Evolutionary conservation across 2,797 vertebrate species (phyloP).

Genomic region (Micropoecilia bifurca): DNA sequence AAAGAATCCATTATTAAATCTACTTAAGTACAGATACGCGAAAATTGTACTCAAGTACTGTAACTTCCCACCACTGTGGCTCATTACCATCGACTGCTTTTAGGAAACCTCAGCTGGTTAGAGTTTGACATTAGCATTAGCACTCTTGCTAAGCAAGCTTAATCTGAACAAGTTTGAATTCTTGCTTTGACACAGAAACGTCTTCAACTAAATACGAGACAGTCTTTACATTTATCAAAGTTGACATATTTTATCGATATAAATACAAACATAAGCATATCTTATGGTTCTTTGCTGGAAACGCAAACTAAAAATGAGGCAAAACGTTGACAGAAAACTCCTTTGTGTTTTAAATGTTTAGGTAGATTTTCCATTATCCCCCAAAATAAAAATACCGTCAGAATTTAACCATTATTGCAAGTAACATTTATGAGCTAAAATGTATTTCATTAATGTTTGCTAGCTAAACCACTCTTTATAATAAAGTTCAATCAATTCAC

Average conservation of each 20-base stretch:
- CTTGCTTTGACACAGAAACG: not conserved
- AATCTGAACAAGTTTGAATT: not conserved
- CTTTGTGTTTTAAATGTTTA: not conserved
- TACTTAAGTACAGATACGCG: too few relatives aligned
- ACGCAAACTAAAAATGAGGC: not conserved
- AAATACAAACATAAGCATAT: not conserved
- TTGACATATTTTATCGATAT: not conserved
- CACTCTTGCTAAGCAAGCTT: not conserved
- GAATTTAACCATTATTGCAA: not conserved
- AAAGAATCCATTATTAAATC: too few relatives aligned
- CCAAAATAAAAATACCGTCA: not conserved
- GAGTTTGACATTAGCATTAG: not conserved
- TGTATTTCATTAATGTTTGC: not conserved
- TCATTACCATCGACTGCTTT: not conserved
- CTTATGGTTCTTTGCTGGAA: not conserved
- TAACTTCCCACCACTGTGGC: too few relatives aligned
- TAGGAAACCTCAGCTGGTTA: not conserved
- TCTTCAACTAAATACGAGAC: not conserved
- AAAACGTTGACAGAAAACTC: not conserved
- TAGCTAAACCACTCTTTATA: not conserved
- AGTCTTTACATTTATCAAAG: not conserved
- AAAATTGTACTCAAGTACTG: too few relatives aligned
- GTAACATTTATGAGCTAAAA: not conserved
- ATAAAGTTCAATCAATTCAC: not conserved
- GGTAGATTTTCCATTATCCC: not conserved